phyloP scores from a whole-genome alignment of 2,888 invertebrate species.

The Aplocera efformata region DNA sequence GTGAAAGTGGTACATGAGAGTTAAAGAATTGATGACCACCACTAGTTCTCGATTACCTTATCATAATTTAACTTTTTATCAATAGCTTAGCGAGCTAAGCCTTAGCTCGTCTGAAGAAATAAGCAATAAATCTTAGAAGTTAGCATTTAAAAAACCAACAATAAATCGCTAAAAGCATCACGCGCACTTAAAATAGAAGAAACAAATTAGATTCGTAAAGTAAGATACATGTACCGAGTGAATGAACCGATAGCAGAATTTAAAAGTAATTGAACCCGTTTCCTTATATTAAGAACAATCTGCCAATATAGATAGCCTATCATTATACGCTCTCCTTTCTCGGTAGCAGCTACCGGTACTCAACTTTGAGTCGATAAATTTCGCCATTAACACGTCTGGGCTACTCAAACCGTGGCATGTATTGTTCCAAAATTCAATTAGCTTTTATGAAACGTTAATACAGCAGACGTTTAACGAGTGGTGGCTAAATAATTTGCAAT shows the following conservation, averaged over 20 bases:
- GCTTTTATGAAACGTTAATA: conserved; percentile 64
- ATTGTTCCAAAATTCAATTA: conserved; percentile 58
- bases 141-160: too few relatives aligned
- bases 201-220: too few relatives aligned
- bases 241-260: conserved; percentile 21
- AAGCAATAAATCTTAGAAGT: too few relatives aligned
- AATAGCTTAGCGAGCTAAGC: too few relatives aligned
- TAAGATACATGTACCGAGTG: too few relatives aligned
- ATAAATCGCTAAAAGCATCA: too few relatives aligned
- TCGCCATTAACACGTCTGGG: conserved; percentile 44
- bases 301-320: conserved; percentile 40
- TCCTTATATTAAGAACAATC: conserved; percentile 33
- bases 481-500: conserved; percentile 48
- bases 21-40: conserved; percentile 38
- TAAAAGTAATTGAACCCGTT: conserved; percentile 26
- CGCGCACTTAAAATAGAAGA: too few relatives aligned
- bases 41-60: conserved; percentile 22
- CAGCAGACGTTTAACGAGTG: conserved; percentile 52
- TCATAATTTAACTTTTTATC: conserved; percentile 15
- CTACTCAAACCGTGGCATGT: conserved; percentile 38
- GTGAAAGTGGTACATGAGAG: conserved; percentile 55
- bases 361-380: conserved; percentile 38
- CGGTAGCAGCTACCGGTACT: conserved; percentile 34
- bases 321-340: conserved; percentile 39
- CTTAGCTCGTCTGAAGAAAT: too few relatives aligned